A percentile compares a stretch with the other conserved stretches of the same genome.
Conservation (phyloP, 2,113 vertebrate genomes). For the Hippopotamus amphibius region DNA sequence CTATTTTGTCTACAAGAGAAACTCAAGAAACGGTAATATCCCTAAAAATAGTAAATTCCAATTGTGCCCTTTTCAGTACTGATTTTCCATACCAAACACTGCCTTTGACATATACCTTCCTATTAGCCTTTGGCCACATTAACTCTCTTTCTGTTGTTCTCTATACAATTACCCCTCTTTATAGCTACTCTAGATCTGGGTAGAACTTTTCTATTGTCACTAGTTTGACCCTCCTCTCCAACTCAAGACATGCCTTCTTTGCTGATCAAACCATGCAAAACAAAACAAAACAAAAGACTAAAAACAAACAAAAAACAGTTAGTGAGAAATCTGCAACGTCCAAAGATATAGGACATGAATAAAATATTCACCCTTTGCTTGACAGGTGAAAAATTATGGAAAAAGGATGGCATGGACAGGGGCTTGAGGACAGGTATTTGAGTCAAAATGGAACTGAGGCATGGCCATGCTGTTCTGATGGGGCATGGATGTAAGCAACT, state of each 20-base stretch:
- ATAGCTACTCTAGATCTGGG: neutral
- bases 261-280: neutral
- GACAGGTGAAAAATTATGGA: neutral
- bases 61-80: neutral
- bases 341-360: neutral
- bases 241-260: neutral
- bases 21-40: neutral
- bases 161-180: neutral
- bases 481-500: rapidly evolving
- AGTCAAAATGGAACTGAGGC: neutral
- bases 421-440: rapidly evolving
- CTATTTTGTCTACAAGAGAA: neutral
- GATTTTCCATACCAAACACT: neutral
- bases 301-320: neutral
- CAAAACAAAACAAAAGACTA: neutral
- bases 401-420: neutral
- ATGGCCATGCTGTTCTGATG: no score
- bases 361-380: neutral
- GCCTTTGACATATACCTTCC: neutral
- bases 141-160: neutral
- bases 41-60: neutral
- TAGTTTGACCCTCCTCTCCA: neutral
- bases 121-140: neutral
- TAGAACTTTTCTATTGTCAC: neutral
- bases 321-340: neutral